Evolutionary conservation across 2,797 vertebrate genomes (phyloP).

Genomic region (Philypnodon macrostomus): DNA sequence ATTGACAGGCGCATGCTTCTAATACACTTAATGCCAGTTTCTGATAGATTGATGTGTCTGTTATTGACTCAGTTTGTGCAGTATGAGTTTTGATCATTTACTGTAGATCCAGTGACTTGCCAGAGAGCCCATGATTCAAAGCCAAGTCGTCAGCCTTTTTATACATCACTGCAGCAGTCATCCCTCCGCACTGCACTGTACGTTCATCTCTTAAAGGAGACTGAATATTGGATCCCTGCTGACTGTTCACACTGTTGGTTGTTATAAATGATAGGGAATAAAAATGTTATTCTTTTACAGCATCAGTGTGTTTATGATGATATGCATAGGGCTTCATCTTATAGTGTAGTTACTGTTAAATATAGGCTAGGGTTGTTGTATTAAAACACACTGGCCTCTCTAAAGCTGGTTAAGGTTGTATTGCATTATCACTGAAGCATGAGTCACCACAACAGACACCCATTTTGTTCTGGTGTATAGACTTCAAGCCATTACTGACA

Average conservation of each 20-base stretch:
- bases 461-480: slow-evolving; percentile 10
- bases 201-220: slow-evolving; percentile 36
- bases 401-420: not conserved
- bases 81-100: too few species aligned
- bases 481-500: not conserved
- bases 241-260: too few species aligned
- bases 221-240: not conserved
- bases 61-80: too few species aligned
- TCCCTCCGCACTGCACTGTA: not conserved
- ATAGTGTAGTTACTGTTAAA: too few species aligned
- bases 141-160: slow-evolving; percentile 13
- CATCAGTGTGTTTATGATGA: too few species aligned
- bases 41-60: too few species aligned
- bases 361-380: too few species aligned
- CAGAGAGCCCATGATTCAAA: slow-evolving; percentile 21
- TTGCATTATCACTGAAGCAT: slow-evolving; percentile 34
- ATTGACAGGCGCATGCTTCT: too few species aligned
- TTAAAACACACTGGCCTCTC: not conserved
- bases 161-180: slow-evolving; percentile 29
- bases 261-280: too few species aligned
- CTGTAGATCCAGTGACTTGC: slow-evolving; percentile 9
- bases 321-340: too few species aligned
- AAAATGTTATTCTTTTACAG: too few species aligned
- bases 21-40: too few species aligned
- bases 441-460: slow-evolving; percentile 51